Base-by-base conservation (phyloP, 2,113 vertebrate genomes). In the Chloropsis cyanopogon region DNA sequence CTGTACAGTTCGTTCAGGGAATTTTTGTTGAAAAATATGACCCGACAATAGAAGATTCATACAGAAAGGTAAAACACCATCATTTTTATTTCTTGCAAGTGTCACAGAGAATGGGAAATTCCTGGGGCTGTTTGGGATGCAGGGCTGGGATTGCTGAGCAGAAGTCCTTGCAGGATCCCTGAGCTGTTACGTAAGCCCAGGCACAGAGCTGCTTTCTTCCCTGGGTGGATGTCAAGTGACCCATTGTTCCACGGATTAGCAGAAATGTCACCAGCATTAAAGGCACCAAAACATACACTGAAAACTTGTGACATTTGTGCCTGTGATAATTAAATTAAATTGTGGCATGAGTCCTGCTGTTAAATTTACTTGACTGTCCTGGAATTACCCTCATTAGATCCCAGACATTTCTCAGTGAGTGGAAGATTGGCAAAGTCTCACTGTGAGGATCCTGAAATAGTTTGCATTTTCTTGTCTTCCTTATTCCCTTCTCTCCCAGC, bases 11-110 rank as follows among this genome's bases (percentile, higher is more conserved):
- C 89, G 99, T 99, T 97, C 99, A 99, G 98, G 99, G 99, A 98
- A 99, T 99, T 98, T 99, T 99, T 98, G 99, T 99, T 97, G 99
- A 99, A 98, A 99, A 99, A 97, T 99, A 99, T 97, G 99, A 99
- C 97, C 99, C 99, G 88, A 99, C 99, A 98, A 99, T 99, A 99
- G 99, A 99, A 98, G 99, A 99, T 96, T 99, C 99, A 15, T 99
- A 99, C 98, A 99, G 99, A 98, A 99, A 99, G 99, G 99, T 99
- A 98, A 98, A 95, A 17, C 63, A n/a, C 42, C 84, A 31, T 14
- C 0, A 2, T 31, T 81, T 53, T 29, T 47, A 1, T 89, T 81
- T 37, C 37, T 71, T 23, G 11, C n/a, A 7, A 25, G 25, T 49
- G 10, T 60, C 12, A 0, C 11, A 26, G 66, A 23, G 86, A 18